Percentiles rank a stretch among this genome's conserved stretches.
Evolutionary conservation across 2,113 vertebrate species (phyloP).

Genomic region (Ptyas mucosa): DNA sequence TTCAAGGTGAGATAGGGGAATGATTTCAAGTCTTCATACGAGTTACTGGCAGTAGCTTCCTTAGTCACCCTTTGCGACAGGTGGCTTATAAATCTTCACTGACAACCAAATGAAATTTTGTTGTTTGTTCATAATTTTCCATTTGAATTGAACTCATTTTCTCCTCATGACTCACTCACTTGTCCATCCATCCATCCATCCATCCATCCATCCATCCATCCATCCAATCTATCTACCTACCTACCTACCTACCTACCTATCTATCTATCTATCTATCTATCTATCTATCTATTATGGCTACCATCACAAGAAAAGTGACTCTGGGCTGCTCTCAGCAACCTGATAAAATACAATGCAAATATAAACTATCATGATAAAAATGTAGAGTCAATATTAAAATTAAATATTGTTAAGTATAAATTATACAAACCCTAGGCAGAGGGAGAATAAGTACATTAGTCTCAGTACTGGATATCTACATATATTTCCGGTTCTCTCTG

Average conservation of each 20-base stretch:
- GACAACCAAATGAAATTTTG: not conserved
- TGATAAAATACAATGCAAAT: not conserved
- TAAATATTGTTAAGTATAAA: not conserved
- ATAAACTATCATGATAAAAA: not conserved
- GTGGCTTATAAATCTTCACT: accelerated
- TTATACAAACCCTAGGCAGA: not conserved
- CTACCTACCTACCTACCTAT: no score
- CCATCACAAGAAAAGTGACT: not conserved
- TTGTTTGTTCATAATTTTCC: not conserved
- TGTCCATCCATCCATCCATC: no score
- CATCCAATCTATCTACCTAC: no score
- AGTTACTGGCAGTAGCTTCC: not conserved
- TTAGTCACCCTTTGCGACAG: not conserved
- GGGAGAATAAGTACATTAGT: not conserved
- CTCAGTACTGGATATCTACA: not conserved
- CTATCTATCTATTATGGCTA: not conserved
- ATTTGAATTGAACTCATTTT: not conserved
- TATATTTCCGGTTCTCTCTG: not conserved
- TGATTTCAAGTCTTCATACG: accelerated
- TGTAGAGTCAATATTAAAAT: not conserved
- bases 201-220: no score
- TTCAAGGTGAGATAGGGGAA: not conserved
- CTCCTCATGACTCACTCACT: conserved; percentile 8
- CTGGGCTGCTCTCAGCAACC: not conserved
- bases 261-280: no score